Percentiles rank a stretch among this genome's conserved stretches.
Conservation (phyloP, 2,888 invertebrate genomes). For the Drosophila mettleri region DNA sequence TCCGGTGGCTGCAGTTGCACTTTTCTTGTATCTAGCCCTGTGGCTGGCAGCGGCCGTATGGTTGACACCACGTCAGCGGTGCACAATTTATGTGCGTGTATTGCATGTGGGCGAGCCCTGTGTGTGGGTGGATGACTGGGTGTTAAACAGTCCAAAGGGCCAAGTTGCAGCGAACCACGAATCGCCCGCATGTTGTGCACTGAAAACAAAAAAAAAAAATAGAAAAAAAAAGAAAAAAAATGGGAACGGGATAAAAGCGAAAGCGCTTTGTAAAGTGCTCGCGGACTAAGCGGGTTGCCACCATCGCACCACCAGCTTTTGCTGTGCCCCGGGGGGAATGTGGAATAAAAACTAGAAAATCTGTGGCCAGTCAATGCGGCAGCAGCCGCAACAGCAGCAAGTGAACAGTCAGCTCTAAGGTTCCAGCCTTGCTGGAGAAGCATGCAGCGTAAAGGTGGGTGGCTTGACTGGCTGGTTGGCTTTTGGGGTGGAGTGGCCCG, state of each 20-base stretch:
- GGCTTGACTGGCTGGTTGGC: neutral
- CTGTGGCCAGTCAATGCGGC: slow-evolving; percentile 70
- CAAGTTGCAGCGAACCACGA: slow-evolving; percentile 17
- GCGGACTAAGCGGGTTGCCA: slow-evolving; percentile 44
- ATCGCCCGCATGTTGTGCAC: slow-evolving; percentile 29
- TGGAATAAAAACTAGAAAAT: slow-evolving; percentile 65
- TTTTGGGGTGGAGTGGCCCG: neutral
- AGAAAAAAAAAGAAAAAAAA: slow-evolving; percentile 1
- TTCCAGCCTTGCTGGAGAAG: neutral
- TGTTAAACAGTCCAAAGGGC: slow-evolving; percentile 1
- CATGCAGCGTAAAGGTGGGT: slow-evolving; percentile 2
- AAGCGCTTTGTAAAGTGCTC: slow-evolving; percentile 45
- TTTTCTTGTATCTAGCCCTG: slow-evolving; percentile 31
- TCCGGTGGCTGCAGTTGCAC: slow-evolving; percentile 37
- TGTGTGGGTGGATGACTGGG: slow-evolving; percentile 2
- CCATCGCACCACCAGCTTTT: neutral
- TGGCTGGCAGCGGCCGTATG: slow-evolving; percentile 27
- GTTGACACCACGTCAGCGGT: slow-evolving; percentile 67
- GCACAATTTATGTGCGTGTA: slow-evolving; percentile 61
- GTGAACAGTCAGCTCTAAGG: slow-evolving; percentile 42
- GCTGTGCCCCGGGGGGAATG: neutral
- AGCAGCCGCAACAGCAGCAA: slow-evolving; percentile 20
- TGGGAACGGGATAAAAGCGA: slow-evolving; percentile 20
- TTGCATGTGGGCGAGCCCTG: slow-evolving; percentile 1
- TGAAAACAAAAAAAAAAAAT: neutral